Evolutionary conservation across 2,797 vertebrate species (phyloP).

Genomic region (Poecilia gillii): DNA sequence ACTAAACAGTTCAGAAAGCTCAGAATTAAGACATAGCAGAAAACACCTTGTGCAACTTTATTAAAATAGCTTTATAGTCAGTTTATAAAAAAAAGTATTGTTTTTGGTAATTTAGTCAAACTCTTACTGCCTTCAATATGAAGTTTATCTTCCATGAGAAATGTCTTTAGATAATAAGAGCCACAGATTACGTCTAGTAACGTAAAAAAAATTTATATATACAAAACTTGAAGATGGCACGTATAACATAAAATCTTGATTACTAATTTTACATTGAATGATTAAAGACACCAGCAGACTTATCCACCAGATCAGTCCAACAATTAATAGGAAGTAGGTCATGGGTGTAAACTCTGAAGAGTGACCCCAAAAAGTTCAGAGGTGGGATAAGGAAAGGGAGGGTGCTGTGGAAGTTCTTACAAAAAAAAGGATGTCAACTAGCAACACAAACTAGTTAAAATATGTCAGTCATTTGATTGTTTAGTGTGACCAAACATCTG

Average conservation of each 20-base stretch:
- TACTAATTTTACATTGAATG: background rate
- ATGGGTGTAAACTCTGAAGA: background rate
- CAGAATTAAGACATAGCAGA: background rate
- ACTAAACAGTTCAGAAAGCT: background rate
- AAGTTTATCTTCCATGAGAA: background rate
- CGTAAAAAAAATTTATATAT: too few relatives aligned
- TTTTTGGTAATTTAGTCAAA: background rate
- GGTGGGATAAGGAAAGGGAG: background rate
- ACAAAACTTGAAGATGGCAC: background rate
- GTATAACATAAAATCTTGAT: background rate
- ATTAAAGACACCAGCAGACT: background rate
- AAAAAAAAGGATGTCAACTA: background rate
- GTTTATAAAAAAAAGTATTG: background rate
- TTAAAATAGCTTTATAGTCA: background rate
- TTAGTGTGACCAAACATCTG: background rate
- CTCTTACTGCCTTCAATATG: background rate
- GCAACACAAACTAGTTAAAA: background rate
- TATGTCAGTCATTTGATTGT: background rate
- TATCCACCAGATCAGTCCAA: background rate
- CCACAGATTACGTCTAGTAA: background rate
- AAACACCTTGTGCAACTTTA: background rate
- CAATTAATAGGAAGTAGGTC: background rate
- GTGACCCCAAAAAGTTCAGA: background rate
- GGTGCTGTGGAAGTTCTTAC: background rate
- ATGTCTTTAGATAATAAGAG: background rate